Base-by-base conservation (phyloP, 2,888 invertebrate genomes). In the Pediacus dermestoides region DNA sequence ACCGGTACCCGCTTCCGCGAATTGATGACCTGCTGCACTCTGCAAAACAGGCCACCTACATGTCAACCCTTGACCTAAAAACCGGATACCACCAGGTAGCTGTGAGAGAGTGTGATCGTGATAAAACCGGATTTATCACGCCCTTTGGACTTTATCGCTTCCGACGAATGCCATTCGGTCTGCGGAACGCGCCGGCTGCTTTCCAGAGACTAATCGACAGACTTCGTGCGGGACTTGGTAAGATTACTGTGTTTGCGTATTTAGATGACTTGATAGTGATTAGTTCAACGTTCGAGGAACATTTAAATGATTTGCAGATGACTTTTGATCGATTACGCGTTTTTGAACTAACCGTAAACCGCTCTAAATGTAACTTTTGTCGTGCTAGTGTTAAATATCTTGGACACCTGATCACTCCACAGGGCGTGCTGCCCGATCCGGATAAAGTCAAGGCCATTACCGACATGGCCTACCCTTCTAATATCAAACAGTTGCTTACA, bases 121-220 rank as follows among this genome's bases (percentile, higher is more conserved):
- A 47, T 22, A 45, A 47, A 22, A 48, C 43, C 6, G 36, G 37
- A 6, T 46, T 46, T 27, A 41, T 48, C 9, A 45, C 45, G 4
- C 74, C 53, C 10, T 53, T 57, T 23, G 55, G 57, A 4, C 30
- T 35, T 1, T 55, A 37, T 32, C 36, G 50, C 4, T 57, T 46
- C 33, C 27, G 12, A 3, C 22, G 45, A 13, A 52, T 54, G 50
- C 48, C 54, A 8, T 57, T 56, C 28, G 53, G 55, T 2, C 34
- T 57, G 13, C 35, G 48, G 8, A 58, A 52, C 28, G 49, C 50
- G 2, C 49, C 51, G 1, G 46, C 57, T 4, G 54, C 52, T 2
- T 60, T 58, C 30, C 57, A 49, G 30, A 30, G 54, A 3, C 34
- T 51, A 11, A 55, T 55, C 7, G 54, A 57, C 25, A 26, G 46